Evolutionary conservation across 2,888 invertebrate species (phyloP), one percentile per base, ranked within the genome.

Genomic region (Pegoplata infirma): DNA sequence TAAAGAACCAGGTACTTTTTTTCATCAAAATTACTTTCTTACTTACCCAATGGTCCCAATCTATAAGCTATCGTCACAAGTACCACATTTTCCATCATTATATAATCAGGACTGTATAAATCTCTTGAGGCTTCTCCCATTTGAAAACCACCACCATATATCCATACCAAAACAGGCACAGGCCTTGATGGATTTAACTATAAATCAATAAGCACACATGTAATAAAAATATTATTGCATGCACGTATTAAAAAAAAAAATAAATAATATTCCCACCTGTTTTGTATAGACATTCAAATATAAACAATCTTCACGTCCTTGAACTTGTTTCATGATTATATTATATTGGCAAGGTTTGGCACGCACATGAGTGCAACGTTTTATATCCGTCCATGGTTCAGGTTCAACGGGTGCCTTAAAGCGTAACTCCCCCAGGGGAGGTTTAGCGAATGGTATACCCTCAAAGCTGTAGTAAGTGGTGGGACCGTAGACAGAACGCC

Each of bases 261-360:
- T 14, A 10, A 40, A 19, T 14, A 6, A 19, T 6, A 23, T 23
- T 36, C 16, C 44, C 71, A 89, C 89, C 79, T 85, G 84, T 79
- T 86, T 86, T 0, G 89, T 88, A 53, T 87, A 89, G 4, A 91
- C 90, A 84, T 91, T 91, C 12, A 92, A 84, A 82, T 91, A 90
- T 7, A 91, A 83, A 79, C 92, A 92, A 82, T 92, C 91, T 84
- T 92, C 92, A 59, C 86, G 85, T 25, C 92, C 92, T 76, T 90
- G 87, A 46, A 89, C 84, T 81, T 88, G 86, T 36, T 89, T 85
- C 58, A 87, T 68, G 10, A 89, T 84, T 5, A 88, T 82, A 81
- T 90, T 88, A 64, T 86, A 84, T 79, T 90, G 90, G 47, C 88
- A 85, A 51, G 88, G 89, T 56, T 87, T 84, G 5, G 86, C 80